Base-by-base conservation (phyloP, 35 echinoderm and acorn worm species). In the Antedon bifida region DNA sequence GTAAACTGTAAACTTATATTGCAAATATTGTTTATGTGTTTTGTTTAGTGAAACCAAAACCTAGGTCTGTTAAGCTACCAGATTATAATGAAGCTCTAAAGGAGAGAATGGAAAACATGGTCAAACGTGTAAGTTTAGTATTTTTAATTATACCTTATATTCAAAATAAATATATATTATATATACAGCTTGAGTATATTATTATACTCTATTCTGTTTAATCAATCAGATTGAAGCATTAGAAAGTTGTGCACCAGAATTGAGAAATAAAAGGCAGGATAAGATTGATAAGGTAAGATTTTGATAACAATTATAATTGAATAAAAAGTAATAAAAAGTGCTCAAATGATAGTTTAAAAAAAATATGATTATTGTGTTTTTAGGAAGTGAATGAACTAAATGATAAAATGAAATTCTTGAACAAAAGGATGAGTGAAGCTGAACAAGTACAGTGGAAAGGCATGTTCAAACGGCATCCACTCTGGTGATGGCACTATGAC, bases 381-480 rank as follows among this genome's bases (percentile, higher is more conserved):
- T 80, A 80, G 78, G 78, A 80, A 36, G 36, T 80, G 78, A 38
- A 36, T 10, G 78, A 80, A 80, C 33, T 80, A 9, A 38, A 80
- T 80, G 78, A 80, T 38, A 80, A 80, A 38, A 80, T 80, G 78
- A 80, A 38, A 35, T 80, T 80, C 26, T 29, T 80, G 29, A 80
- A 80, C 34, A 34, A 80, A 23, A 3, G 78, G 39, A 80, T 80
- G 78, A 34, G 34, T 23, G 33, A 80, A 80, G 78, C 78, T 26
- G 78, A 80, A 23, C n/a, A 17, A 9, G 10, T 36, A 28, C 34
- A 80, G 23, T 80, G 78, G 78, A 80, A 80, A 39, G 78, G 78
- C 4, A 80, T 80, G 78, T 80, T 80, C 23, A 80, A 80, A 28
- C 8, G 36, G 23, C 78, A 80, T 39, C 78, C 78, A 36, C 26